These are phyloP conservation scores for Forficula auricularia DNA, from an alignment of 1,140 invertebrate genomes.

Conservation along the genomic window DNA sequence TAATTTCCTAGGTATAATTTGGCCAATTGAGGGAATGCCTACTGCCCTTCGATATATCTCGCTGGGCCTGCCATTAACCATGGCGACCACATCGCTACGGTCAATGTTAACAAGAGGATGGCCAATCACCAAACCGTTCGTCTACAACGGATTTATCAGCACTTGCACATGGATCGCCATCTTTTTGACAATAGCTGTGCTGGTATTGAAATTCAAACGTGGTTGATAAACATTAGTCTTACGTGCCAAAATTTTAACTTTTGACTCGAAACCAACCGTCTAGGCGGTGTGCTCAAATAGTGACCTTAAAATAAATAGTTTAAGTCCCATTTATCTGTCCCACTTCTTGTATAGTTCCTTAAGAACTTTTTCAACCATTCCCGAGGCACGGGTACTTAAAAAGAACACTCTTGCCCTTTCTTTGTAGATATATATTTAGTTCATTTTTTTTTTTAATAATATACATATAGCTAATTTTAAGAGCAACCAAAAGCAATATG, in stretches of 20 bases:
- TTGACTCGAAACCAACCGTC: too few relatives aligned
- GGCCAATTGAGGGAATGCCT: conserved; percentile 79
- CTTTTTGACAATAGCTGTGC: conserved; percentile 65
- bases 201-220: conserved; percentile 60
- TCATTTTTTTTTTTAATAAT: too few relatives aligned
- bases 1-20: conserved; percentile 48
- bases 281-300: too few relatives aligned
- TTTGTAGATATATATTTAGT: too few relatives aligned
- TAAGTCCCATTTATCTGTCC: too few relatives aligned
- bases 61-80: conserved; percentile 69
- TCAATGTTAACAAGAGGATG: conserved; percentile 80
- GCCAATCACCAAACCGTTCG: conserved; percentile 58
- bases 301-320: too few relatives aligned
- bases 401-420: too few relatives aligned
- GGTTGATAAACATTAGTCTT: conserved; percentile 28
- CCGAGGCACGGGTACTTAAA: too few relatives aligned
- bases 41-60: conserved; percentile 62
- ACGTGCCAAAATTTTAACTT: conserved; percentile 4
- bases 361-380: too few relatives aligned
- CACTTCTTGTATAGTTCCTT: too few relatives aligned
- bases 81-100: conserved; percentile 75
- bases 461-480: too few relatives aligned
- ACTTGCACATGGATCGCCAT: conserved; percentile 74
- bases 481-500: too few relatives aligned
- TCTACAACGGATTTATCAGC: conserved; percentile 75